A percentile compares a stretch with the other conserved stretches of the same genome.
Evolutionary conservation across 1,140 invertebrate species (phyloP).

Genomic region (Choristoneura fumiferana): DNA sequence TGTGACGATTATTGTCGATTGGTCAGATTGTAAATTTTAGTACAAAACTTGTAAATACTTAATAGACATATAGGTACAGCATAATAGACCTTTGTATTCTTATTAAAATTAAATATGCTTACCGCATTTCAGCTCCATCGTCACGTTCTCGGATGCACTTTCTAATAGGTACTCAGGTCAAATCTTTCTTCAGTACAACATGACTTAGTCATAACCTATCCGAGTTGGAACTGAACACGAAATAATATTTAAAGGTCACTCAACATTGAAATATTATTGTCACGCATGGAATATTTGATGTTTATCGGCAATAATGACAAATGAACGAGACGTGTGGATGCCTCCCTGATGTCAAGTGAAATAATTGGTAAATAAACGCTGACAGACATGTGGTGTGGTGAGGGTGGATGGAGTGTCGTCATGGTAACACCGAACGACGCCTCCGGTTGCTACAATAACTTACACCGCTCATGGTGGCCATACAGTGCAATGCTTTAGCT

Average conservation of each 20-base stretch:
- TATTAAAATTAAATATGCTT: conserved; percentile 14
- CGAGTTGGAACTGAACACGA: not conserved
- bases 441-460: conserved; percentile 18
- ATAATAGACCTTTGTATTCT: too few species aligned
- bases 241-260: conserved; percentile 11
- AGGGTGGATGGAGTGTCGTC: conserved; percentile 24
- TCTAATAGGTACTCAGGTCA: not conserved
- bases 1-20: too few species aligned
- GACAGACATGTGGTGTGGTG: conserved; percentile 28
- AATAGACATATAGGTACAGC: too few species aligned
- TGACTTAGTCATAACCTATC: conserved; percentile 8
- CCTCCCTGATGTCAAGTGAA: conserved; percentile 27
- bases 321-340: conserved; percentile 22
- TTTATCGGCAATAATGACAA: conserved; percentile 10
- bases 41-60: too few species aligned
- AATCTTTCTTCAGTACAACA: not conserved
- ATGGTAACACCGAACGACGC: conserved; percentile 32
- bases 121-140: conserved; percentile 28
- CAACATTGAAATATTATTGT: conserved; percentile 1
- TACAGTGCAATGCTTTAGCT: conserved; percentile 35
- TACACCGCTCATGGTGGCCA: conserved; percentile 29
- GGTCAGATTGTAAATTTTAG: too few species aligned
- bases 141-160: not conserved
- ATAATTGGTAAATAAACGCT: conserved; percentile 45
- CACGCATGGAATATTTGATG: conserved; percentile 2